Evolutionary conservation across 2,797 vertebrate species (phyloP), one percentile per base, ranked within the genome.

Genomic region (Myripristis jacobus): DNA sequence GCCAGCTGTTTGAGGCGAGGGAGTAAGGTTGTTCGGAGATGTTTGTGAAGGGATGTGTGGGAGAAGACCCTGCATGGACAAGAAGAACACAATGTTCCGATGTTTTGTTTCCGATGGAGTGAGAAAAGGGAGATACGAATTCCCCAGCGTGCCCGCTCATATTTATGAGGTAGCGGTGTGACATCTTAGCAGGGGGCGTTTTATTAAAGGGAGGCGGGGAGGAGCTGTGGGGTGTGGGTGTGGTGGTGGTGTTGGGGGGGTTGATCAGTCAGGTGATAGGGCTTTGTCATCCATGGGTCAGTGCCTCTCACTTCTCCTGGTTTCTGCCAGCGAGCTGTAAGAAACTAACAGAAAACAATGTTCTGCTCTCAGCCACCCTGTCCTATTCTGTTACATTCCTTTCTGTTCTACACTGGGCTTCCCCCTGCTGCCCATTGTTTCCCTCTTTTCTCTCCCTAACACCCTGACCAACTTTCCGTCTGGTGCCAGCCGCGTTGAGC

Each of bases 191-290:
- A 68, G 62, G 73, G 81, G 78, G 80, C 58, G 31, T 79, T 85
- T 86, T 71, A 79, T 82, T 80, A 74, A 66, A 67, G 31, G 16
- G 36, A 27, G 47, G 58, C 24, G 24, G 69, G 78, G 65, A 36
- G 25, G 75, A 67, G 71, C 64, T 27, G n/a, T n/a, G n/a, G n/a
- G n/a, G n/a, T n/a, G n/a, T n/a, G n/a, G n/a, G n/a, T n/a, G n/a
- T n/a, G n/a, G 21, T 36, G 25, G 66, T 57, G 52, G 77, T 54
- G 73, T 59, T 43, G 84, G 24, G 52, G 66, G 70, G 70, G 70
- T 66, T 85, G 79, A 84, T 86, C 79, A 77, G 88, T 92, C 91
- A 92, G 91, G 85, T 91, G 92, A 90, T 87, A 71, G 77, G 90
- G 89, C 88, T 92, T 88, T 88, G 79, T 88, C 86, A 81, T 85